These are phyloP conservation scores for Hyla sarda DNA, from an alignment of 2,113 vertebrate species.

Conservation along the genomic window DNA sequence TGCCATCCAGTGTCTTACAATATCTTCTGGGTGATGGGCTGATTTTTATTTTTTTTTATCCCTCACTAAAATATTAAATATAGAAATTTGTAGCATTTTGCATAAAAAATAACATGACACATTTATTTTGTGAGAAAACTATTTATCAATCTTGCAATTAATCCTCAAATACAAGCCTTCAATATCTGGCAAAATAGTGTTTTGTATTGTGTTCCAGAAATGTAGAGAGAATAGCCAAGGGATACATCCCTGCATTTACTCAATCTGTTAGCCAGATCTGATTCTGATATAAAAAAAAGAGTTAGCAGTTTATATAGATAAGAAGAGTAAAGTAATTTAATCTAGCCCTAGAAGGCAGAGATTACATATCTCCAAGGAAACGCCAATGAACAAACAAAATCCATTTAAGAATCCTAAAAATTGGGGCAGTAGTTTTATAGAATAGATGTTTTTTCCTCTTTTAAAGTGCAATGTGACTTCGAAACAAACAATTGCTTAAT, in stretches of 20 bases:
- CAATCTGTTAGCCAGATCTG: slow-evolving; percentile 28
- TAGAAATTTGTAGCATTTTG: too few relatives aligned
- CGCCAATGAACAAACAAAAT: slow-evolving; percentile 39
- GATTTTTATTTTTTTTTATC: too few relatives aligned
- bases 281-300: slow-evolving; percentile 13
- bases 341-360: slow-evolving; percentile 28
- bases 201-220: slow-evolving; percentile 23
- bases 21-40: too few relatives aligned
- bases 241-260: slow-evolving; percentile 20
- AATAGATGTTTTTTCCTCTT: background rate
- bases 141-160: slow-evolving; percentile 10
- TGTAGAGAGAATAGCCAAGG: slow-evolving; percentile 26
- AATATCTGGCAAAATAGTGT: background rate
- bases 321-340: slow-evolving; percentile 47
- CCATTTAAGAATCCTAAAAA: background rate
- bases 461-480: background rate
- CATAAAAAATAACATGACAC: background rate
- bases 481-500: background rate
- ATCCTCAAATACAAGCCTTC: slow-evolving; percentile 20
- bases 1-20: too few relatives aligned
- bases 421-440: background rate
- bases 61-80: too few relatives aligned
- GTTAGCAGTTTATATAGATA: slow-evolving; percentile 36
- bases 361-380: slow-evolving; percentile 24
- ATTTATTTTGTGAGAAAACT: background rate